Base-by-base conservation (phyloP, 1,140 invertebrate species). In the Pogonomyrmex barbatus region DNA sequence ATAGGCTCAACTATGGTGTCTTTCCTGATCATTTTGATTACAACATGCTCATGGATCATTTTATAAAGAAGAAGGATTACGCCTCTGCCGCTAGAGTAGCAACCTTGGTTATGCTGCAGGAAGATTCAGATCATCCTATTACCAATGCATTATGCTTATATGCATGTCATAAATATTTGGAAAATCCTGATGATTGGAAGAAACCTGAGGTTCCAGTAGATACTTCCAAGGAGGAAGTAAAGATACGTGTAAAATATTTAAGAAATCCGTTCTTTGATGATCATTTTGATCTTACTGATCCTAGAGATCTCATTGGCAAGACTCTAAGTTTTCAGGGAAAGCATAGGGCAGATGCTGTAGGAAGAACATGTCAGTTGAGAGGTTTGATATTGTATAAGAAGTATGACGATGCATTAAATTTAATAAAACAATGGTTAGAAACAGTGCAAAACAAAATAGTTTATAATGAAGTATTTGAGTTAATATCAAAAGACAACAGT, bases 1-100 rank as follows among this genome's bases (percentile, higher is more conserved):
- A 98, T 92, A 96, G 98, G 68, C 94, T 98, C 12, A 97, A 97
- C 91, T 99, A 98, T 95, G 99, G 99, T 1, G 94, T 99, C 47
- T 99, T 99, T 92, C 96, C 98, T 17, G 98, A 99, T 95, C 94
- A 97, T 78, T 97, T 97, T 90, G 95, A 96, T 58, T 97, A 96
- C 60, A 98, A 98, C 94, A 95, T 99, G 17, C 93, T 99, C n/a
- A 96, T 99, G 95, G 97, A 99, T 91, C 95, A 96, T 50, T 97
- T 98, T 88, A 94, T 99, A 30, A 96, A 97, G 91, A 94, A 95
- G 4, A 94, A 97, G 71, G 96, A 98, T 92, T 97, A 95, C 93
- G 93, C 94, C 90, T 96, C 96, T 87, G 98, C 98, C 10, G 97
- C 97, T 0, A 96, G 96, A 93, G 95, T 98, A 30, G 97, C 98